Percentiles rank a stretch among this genome's conserved stretches.
These are phyloP conservation scores for Corydoras maculifer DNA, from an alignment of 2,113 vertebrate species.

Conservation along the genomic window DNA sequence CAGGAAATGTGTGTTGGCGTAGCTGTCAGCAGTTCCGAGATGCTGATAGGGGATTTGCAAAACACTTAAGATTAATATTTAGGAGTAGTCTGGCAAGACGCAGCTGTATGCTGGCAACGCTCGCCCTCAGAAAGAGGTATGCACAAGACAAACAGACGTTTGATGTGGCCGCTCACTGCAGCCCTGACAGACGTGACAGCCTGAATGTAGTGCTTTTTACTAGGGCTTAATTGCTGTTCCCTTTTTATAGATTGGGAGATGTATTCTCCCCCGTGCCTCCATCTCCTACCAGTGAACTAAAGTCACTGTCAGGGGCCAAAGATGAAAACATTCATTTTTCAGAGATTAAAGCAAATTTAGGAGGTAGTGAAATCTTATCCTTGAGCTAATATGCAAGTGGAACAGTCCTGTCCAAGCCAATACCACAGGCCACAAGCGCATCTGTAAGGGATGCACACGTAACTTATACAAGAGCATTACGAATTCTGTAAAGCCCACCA, in stretches of 20 bases:
- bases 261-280: slow-evolving; percentile 10
- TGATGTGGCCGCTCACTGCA: slow-evolving; percentile 46
- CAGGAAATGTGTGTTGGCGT: slow-evolving; percentile 47
- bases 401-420: slow-evolving; percentile 17
- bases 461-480: slow-evolving; percentile 19
- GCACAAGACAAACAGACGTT: slow-evolving; percentile 43
- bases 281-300: slow-evolving; percentile 24
- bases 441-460: slow-evolving; percentile 38
- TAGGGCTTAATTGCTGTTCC: slow-evolving; percentile 41
- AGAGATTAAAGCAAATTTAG: slow-evolving; percentile 31
- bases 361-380: slow-evolving; percentile 29
- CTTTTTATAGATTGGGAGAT: slow-evolving; percentile 26
- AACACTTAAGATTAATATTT: slow-evolving; percentile 48
- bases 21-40: slow-evolving; percentile 54
- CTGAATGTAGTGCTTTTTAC: slow-evolving; percentile 47
- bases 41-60: slow-evolving; percentile 53
- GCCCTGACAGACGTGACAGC: slow-evolving; percentile 42
- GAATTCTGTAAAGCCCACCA: neutral
- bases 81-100: slow-evolving; percentile 34
- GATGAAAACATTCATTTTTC: slow-evolving; percentile 25
- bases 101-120: slow-evolving; percentile 43
- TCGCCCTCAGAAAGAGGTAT: slow-evolving; percentile 39
- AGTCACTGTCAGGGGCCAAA: slow-evolving; percentile 14
- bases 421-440: slow-evolving; percentile 26
- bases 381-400: slow-evolving; percentile 28